phyloP scores from a whole-genome alignment of 2,797 vertebrate genomes.

The Neosalanx taihuensis region DNA sequence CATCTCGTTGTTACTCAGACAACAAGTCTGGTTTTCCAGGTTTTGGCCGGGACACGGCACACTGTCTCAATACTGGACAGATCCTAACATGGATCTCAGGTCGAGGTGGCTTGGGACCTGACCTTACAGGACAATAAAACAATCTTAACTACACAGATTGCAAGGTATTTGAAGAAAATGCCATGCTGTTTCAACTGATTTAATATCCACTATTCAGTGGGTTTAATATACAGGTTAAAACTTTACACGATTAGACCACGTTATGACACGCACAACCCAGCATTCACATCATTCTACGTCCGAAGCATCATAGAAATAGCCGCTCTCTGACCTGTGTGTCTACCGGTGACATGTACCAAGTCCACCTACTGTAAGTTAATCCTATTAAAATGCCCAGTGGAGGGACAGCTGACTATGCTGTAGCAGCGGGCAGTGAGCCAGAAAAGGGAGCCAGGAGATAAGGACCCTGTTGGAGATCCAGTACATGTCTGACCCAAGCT shows the following conservation, averaged over 20 bases:
- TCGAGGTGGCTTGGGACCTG: not conserved
- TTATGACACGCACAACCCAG: not conserved
- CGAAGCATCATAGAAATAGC: constrained; percentile 9
- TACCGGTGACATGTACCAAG: constrained; percentile 24
- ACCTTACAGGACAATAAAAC: not conserved
- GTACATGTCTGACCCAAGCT: constrained; percentile 14
- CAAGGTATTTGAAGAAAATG: no score
- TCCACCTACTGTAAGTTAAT: constrained; percentile 40
- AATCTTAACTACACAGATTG: no score
- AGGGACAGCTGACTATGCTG: constrained; percentile 46
- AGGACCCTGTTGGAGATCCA: constrained; percentile 18
- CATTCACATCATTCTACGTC: constrained; percentile 11
- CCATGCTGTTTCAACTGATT: not conserved
- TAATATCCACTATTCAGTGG: not conserved
- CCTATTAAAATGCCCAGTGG: constrained; percentile 41
- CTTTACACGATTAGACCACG: not conserved
- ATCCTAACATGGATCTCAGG: no score
- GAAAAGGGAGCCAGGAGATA: constrained; percentile 51
- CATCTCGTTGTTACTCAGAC: not conserved
- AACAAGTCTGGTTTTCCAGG: constrained; percentile 41
- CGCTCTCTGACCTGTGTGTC: constrained; percentile 32
- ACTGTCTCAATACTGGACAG: not conserved
- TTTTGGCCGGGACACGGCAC: constrained; percentile 18
- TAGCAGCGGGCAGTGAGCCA: constrained; percentile 50
- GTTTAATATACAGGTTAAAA: not conserved